Evolutionary conservation across 1,140 invertebrate genomes (phyloP).

Genomic region (Drosophila ananassae): DNA sequence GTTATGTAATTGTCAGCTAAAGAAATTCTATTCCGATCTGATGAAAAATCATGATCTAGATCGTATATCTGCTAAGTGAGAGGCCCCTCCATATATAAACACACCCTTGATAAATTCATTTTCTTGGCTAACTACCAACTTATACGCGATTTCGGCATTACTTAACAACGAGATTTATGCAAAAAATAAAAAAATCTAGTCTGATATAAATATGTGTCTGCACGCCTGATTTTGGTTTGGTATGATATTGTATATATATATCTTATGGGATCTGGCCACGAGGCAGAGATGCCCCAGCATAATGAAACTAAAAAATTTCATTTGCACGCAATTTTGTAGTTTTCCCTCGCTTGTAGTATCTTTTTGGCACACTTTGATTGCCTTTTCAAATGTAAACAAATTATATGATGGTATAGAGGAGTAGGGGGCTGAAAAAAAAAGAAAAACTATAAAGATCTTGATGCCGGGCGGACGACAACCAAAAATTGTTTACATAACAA

Average conservation of each 20-base stretch:
- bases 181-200: conserved; percentile 24
- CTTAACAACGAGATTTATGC: conserved; percentile 74
- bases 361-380: conserved; percentile 74
- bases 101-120: conserved; percentile 52
- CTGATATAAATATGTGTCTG: conserved; percentile 26
- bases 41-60: conserved; percentile 15
- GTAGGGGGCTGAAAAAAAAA: conserved; percentile 3
- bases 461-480: conserved; percentile 52
- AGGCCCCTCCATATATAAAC: conserved; percentile 25
- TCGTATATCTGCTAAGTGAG: conserved; percentile 38
- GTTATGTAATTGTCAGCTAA: conserved; percentile 28
- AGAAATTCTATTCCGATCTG: conserved; percentile 25
- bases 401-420: conserved; percentile 26
- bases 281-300: conserved; percentile 2
- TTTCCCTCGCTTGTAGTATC: conserved; percentile 4
- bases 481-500: conserved; percentile 80
- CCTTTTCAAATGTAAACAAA: conserved; percentile 76
- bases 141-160: conserved; percentile 65
- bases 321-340: conserved; percentile 63
- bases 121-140: conserved; percentile 74
- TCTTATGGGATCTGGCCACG: conserved; percentile 6
- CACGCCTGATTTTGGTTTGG: neutral
- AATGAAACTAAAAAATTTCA: conserved; percentile 37
- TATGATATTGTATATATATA: neutral
- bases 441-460: conserved; percentile 34